Base-by-base conservation (phyloP, 2,888 invertebrate species). In the Slavum lentiscoides region DNA sequence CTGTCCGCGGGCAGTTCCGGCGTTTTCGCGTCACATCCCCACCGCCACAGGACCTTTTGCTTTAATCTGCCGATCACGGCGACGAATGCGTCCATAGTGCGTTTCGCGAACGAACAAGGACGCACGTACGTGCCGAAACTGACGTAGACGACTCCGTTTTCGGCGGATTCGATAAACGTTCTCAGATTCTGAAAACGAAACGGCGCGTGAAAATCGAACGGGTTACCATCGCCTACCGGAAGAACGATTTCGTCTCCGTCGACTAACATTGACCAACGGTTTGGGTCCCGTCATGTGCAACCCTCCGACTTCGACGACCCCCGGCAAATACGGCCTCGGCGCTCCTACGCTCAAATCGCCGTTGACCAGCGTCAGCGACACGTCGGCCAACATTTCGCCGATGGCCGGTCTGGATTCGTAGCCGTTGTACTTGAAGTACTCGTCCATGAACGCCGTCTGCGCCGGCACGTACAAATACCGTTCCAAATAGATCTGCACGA, bases 221-320 rank as follows among this genome's bases (percentile, higher is more conserved):
- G n/a, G n/a, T n/a, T n/a, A n/a, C n/a, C n/a, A n/a, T n/a, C n/a
- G n/a, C n/a, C n/a, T 19, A 55, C 55, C 43, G 9, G 6, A 43
- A 7, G 6, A 43, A 43, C 6, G 8, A 43, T 43, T 5, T 43
- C 43, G 7, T 6, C 1, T 0, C 43, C 7, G 43, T 43, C 7
- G 43, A 53, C 53, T 37, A 39, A 82, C 81, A 9, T 81, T 21
- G 2, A 73, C 73, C 55, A 82, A 64, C 5, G 66, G 39, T 43
- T 82, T 55, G 3, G 53, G 58, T 49, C n/a, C 30, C 37, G 62
- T 76, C 37, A 82, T 49, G 23, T 82, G 82, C 30, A 82, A 64
- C 4, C 82, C 82, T 21, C 70, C 82, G 4, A 82, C 68, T 64
- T 82, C 82, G 39, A 82, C 15, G 8, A 77, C 68, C 8, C 75